Base-by-base conservation (phyloP, 2,888 invertebrate species). In the Netelia virgata region DNA sequence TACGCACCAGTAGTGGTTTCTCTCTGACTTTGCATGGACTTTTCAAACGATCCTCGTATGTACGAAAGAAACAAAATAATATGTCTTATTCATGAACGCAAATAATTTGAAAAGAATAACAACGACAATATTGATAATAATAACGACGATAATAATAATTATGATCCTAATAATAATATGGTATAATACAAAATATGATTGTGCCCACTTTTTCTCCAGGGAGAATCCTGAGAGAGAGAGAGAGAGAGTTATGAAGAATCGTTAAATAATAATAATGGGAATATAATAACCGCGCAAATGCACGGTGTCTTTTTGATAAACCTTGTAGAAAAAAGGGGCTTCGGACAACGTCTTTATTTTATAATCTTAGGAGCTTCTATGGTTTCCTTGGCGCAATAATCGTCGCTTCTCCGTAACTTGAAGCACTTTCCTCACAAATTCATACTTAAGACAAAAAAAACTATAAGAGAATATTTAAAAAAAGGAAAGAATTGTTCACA, bases 241-340 rank as follows among this genome's bases (percentile, higher is more conserved):
- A 16, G 28, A 66, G 47, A 66, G 64, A 72, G 63, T 63, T 50
- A 77, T 41, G 73, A 74, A 77, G 70, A 70, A 77, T 77, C 11
- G 14, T 47, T 47, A 14, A 68, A 68, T 76, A 72, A 70, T 61
- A 74, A 66, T 68, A 64, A 78, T 66, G 64, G 47, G 57, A 75
- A 74, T 82, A 66, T 70, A 78, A 77, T 80, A 77, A 72, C 70
- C 59, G 43, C 20, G 55, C 57, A 57, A 77, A 72, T 64, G 64
- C 57, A 55, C 69, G 70, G 63, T 77, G 43, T 74, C 64, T 74
- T 77, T 74, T 81, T 81, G 47, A 63, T 69, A 77, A 81, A 47
- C 43, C 41, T 20, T 23, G 78, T 81, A 84, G 75, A 86, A 84
- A 85, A 87, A 88, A 87, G 86, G 86, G 86, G 85, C 84, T 85